Evolutionary conservation across 2,888 invertebrate genomes (phyloP).

Genomic region (Balanococcus diminutus): DNA sequence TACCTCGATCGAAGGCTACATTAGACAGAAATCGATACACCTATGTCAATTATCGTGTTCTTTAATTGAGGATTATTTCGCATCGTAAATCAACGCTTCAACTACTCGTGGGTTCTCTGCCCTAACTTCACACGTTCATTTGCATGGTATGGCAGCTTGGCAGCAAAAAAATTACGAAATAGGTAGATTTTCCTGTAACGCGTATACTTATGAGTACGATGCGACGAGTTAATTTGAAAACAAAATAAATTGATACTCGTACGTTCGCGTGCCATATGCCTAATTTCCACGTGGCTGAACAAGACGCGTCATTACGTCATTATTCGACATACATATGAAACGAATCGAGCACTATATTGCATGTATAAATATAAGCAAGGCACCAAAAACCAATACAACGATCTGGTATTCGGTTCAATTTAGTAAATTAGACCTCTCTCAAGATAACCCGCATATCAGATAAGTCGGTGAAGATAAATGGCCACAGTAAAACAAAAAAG

Average conservation of each 20-base stretch:
- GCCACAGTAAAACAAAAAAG: background rate
- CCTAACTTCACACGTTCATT: background rate
- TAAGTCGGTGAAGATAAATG: background rate
- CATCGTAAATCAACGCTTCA: background rate
- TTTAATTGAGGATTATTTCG: background rate
- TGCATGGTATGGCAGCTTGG: background rate
- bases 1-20: background rate
- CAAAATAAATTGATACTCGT: slow-evolving; percentile 24
- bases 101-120: background rate
- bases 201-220: background rate
- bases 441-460: background rate
- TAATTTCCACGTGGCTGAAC: slow-evolving; percentile 29
- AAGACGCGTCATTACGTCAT: slow-evolving; percentile 23
- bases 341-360: slow-evolving; percentile 9
- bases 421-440: background rate
- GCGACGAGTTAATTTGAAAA: slow-evolving; percentile 7
- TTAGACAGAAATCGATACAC: background rate
- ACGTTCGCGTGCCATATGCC: slow-evolving; percentile 26
- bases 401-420: background rate
- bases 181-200: background rate
- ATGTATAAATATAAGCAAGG: slow-evolving; percentile 10
- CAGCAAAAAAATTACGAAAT: background rate
- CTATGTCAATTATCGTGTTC: background rate
- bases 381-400: background rate
- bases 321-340: slow-evolving; percentile 22